phyloP scores from a whole-genome alignment of 92 coral and sea anemone species.

The Meandrina meandrites region DNA sequence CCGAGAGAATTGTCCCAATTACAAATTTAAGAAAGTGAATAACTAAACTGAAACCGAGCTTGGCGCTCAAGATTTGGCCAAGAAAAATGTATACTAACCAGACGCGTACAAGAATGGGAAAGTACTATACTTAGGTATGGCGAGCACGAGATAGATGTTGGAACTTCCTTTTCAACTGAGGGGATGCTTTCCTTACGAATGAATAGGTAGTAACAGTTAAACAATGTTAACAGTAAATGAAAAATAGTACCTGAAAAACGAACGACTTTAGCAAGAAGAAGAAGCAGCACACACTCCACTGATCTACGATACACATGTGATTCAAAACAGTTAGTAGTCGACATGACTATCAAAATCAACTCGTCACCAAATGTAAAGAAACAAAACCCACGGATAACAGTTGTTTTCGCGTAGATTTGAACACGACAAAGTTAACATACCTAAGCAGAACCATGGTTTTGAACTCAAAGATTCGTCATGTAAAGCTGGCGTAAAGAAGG shows the following conservation, averaged over 20 bases:
- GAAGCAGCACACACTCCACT: constrained; percentile 7
- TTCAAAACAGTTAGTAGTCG: constrained; percentile 16
- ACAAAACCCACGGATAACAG: background rate
- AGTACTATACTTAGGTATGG: background rate
- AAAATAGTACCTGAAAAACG: constrained; percentile 30
- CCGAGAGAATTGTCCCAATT: background rate
- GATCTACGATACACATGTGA: constrained; percentile 35
- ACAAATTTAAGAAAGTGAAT: too few species aligned
- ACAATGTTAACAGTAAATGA: background rate
- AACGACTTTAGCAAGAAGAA: constrained; percentile 7
- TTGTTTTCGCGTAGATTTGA: background rate
- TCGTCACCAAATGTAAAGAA: background rate
- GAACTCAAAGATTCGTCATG: constrained; percentile 8
- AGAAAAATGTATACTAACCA: background rate
- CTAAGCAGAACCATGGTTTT: constrained; percentile 24
- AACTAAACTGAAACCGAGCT: background rate
- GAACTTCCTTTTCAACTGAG: constrained; percentile 25
- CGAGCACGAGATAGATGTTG: constrained; percentile 6
- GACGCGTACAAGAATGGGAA: background rate
- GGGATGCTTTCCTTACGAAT: background rate
- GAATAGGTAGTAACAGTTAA: background rate
- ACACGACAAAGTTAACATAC: background rate
- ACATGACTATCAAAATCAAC: background rate
- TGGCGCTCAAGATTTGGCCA: background rate
- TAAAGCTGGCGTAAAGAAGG: background rate